Conservation (phyloP, 2,797 vertebrate species). For the Melanotaenia parkinsoni region DNA sequence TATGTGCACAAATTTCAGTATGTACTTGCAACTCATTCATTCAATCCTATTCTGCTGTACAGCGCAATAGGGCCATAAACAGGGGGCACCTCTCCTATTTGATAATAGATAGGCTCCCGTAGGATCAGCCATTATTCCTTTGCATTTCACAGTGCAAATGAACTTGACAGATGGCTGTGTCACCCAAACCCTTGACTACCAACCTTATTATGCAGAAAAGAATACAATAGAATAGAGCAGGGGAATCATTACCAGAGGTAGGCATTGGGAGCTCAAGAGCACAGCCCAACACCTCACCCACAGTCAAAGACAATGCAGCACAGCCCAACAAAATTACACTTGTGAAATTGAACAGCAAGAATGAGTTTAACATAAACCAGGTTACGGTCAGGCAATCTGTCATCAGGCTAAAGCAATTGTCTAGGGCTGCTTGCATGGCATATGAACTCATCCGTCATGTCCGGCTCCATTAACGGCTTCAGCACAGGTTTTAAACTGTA, state of each 20-base stretch:
- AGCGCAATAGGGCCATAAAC: conserved; percentile 72
- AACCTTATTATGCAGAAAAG: conserved; percentile 99
- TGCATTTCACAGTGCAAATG: conserved; percentile 98
- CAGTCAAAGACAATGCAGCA: conserved; percentile 91
- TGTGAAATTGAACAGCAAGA: conserved; percentile 99
- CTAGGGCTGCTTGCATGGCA: conserved; percentile 96
- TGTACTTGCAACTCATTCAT: conserved; percentile 17
- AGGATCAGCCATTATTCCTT: conserved; percentile 94
- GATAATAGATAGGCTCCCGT: conserved; percentile 94
- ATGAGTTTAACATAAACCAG: conserved; percentile 99
- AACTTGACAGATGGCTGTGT: conserved; percentile 99
- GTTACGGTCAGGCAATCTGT: conserved; percentile 99
- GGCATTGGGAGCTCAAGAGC: conserved; percentile 63
- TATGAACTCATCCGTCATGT: conserved; percentile 99
- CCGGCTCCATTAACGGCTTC: conserved; percentile 89
- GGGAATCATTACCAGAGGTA: conserved; percentile 98
- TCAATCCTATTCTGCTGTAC: conserved; percentile 56
- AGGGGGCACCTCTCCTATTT: conserved; percentile 84
- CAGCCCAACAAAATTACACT: conserved; percentile 97
- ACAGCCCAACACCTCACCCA: conserved; percentile 75
- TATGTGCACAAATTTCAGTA: conserved; percentile 36
- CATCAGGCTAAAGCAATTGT: conserved; percentile 96
- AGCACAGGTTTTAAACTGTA: conserved; percentile 87
- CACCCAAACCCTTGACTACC: conserved; percentile 99
- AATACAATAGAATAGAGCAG: conserved; percentile 96